Evolutionary conservation across 2,113 vertebrate genomes (phyloP).

Genomic region (Jaculus jaculus): DNA sequence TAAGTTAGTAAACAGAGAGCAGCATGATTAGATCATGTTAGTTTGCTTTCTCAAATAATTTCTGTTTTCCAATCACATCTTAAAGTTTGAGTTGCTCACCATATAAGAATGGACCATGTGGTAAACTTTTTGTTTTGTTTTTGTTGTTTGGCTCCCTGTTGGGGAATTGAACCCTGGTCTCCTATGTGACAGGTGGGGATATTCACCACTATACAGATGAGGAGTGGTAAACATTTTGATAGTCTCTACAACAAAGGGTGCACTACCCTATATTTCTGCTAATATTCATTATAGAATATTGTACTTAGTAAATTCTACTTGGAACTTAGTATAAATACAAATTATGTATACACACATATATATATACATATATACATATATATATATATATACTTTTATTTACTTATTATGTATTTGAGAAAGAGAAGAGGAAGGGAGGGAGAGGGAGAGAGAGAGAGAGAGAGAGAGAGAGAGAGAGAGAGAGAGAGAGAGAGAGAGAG

Average conservation of each 20-base stretch:
- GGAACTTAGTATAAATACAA: neutral
- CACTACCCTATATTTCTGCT: neutral
- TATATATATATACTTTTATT: neutral
- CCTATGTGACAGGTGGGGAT: too few relatives aligned
- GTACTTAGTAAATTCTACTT: slow-evolving; percentile 2
- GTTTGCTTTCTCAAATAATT: slow-evolving; percentile 15
- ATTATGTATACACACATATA: neutral
- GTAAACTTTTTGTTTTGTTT: too few relatives aligned
- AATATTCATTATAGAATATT: neutral
- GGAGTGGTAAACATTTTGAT: slow-evolving; percentile 15
- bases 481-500: too few relatives aligned
- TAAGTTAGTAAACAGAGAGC: slow-evolving; percentile 24
- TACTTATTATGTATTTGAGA: neutral
- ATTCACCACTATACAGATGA: too few relatives aligned
- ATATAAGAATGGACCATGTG: slow-evolving; percentile 3
- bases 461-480: too few relatives aligned
- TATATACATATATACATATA: too few relatives aligned
- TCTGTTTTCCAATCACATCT: neutral
- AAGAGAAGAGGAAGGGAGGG: too few relatives aligned
- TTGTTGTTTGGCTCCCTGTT: too few relatives aligned
- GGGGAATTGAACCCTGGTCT: too few relatives aligned
- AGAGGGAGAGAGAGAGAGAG: too few relatives aligned
- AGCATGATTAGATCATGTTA: neutral
- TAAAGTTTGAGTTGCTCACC: neutral
- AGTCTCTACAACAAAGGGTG: neutral